Evolutionary conservation across 2,797 vertebrate genomes (phyloP), one percentile per base, ranked within the genome.

Genomic region (Sebastes wilsoni): DNA sequence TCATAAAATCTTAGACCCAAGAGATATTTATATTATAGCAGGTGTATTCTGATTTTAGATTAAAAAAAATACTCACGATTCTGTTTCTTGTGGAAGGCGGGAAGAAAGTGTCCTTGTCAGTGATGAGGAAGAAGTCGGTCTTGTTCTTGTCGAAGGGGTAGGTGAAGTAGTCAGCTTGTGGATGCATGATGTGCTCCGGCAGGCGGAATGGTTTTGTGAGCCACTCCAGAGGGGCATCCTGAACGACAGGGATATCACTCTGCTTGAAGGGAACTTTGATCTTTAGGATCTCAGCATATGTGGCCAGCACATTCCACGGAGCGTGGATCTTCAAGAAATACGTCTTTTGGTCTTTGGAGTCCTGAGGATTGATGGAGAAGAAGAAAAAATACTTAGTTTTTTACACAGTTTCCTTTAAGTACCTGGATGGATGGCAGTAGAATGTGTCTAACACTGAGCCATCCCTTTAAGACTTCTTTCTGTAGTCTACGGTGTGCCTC

Each of bases 251-350:
- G 82, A 97, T 96, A 74, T 98, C 97, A 4, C 95, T 98, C 77
- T 92, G 91, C 82, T 93, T 97, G 90, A 99, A 97, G 66, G 98
- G 98, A 90, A 97, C 96, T 91, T 98, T 99, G 80, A 99, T 96
- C 68, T 98, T 98, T 81, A 99, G 86, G 61, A 98, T 94, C 78
- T 99, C 97, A 0, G 98, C 98, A 0, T 98, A 98, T 0, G 96
- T 97, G 85, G 96, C 93, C 74, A 99, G 92, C 13, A 99, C 96
- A 5, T 98, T 97, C 97, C 98, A 99, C 0, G 98, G 97, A 0
- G 97, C 97, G 1, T 99, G 98, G 82, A 99, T 97, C 95, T 99
- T 99, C 59, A 99, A 89, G 91, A 97, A 99, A 76, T 95, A 99
- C 0, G 97, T 98, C 90, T 93, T 97, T 23, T 97, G 96, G 78